Evolutionary conservation across 2,797 vertebrate genomes (phyloP), one percentile per base, ranked within the genome.

Genomic region (Propithecus deckenii): DNA sequence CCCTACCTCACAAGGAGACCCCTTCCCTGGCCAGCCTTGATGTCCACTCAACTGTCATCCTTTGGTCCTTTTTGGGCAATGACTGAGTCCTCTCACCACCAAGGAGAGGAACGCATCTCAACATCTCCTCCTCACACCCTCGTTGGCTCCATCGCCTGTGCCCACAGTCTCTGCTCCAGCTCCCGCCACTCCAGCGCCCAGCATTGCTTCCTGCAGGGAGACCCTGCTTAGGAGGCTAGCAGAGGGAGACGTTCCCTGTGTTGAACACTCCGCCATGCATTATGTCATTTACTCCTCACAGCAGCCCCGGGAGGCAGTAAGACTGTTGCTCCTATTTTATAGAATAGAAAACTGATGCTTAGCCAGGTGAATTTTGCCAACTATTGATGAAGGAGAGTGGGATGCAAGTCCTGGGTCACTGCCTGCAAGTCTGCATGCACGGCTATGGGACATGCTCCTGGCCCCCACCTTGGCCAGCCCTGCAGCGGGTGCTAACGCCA

Each of bases 191-290:
- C 61, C 14, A 2, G 12, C 17, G 4, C 35, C 50, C 32, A 18
- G 32, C 32, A 5, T 59, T 12, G 14, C 30, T 89, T 71, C 30
- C 86, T 6, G 23, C 11, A 78, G 30, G 52, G 61, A 63, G 61
- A 78, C 4, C 23, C 9, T n/a, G 23, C 41, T 4, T 17, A 65
- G 52, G 48, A 41, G 43, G 69, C 20, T 11, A 30, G 32, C 1
- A 0, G 55, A 61, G 22, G 75, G 0, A 23, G 17, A 5, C 22
- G 50, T 12, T 4, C 50, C 69, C 41, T 7, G 7, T 17, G 35
- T 2, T 10, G n/a, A 57, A 14, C 8, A 57, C 20, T 5, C 14
- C 8, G 5, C 38, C 2, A 0, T 9, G 28, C 6, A 0, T 81
- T 0, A 32, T 5, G 13, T 12, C 38, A 55, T 63, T 57, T 50